Evolutionary conservation across 1,140 invertebrate genomes (phyloP), one percentile per base, ranked within the genome.

Genomic region (Himalopsyche phryganea): DNA sequence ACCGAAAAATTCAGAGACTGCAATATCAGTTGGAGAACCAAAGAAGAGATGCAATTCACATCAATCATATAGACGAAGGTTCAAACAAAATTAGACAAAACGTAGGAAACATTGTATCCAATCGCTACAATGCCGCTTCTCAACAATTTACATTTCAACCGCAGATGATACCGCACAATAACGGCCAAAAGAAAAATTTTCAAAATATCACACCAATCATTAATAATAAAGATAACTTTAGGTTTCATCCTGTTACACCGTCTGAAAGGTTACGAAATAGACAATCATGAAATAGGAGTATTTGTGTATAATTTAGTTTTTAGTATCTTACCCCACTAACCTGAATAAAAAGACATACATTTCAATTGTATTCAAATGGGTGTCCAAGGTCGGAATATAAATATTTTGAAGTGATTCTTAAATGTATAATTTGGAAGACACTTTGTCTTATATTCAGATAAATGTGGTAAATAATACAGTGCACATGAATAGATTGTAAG

Each of bases 1-100:
- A 69, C 11, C 68, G 74, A 48, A 76, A 73, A 68, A 69, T 77
- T 63, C 75, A 77, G 59, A 75, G 75, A 57, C 58, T 78, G 35
- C 68, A 71, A 40, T 75, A 71, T 65, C 71, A 77, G 63, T 63
- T 77, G 10, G 71, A 76, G 36, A 65, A 70, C 18, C 66, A 71
- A 56, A 76, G 71, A 55, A 65, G 75, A 14, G 75, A 72, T 63
- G 72, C 73, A 54, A 69, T 77, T 54, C 67, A 67, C n/a, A 51
- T 66, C 3, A 66, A 67, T 50, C 68, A 57, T 35, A 55, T 69
- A 58, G 69, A 72, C 38, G 67, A 58, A 4, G 19, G 6, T 6
- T 28, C 51, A 52, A 10, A 23, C 2, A 60, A 50, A 15, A 41
- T 13, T n/a, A 47, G 35, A 28, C 40, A 44, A 17, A 60, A 60